Evolutionary conservation across 2,797 vertebrate genomes (phyloP).

Genomic region (Allobates femoralis): DNA sequence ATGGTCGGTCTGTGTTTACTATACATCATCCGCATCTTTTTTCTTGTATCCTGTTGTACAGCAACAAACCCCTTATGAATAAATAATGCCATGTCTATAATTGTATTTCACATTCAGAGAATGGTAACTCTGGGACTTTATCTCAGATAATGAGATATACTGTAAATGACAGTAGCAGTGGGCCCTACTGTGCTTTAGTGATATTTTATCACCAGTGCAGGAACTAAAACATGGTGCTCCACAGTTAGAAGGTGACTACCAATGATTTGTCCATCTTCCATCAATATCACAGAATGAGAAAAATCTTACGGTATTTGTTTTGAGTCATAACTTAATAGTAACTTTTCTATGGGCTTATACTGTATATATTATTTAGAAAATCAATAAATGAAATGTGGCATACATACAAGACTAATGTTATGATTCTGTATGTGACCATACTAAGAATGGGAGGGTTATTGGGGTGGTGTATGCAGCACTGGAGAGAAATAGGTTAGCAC

Average conservation of each 20-base stretch:
- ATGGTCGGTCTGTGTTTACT: neutral
- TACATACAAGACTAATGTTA: neutral
- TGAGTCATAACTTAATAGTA: neutral
- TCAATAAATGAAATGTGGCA: neutral
- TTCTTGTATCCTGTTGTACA: slow-evolving; percentile 33
- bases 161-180: slow-evolving; percentile 23
- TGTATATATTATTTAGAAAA: neutral
- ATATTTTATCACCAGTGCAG: neutral
- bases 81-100: slow-evolving; percentile 24
- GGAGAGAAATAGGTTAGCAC: too few species aligned
- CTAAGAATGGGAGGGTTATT: too few species aligned
- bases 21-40: neutral
- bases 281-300: slow-evolving; percentile 8
- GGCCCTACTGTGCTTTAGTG: neutral
- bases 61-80: slow-evolving; percentile 38
- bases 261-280: neutral
- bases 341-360: neutral
- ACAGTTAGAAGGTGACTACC: neutral
- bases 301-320: neutral
- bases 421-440: neutral
- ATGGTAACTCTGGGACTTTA: slow-evolving; percentile 20
- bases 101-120: slow-evolving; percentile 33
- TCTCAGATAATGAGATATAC: slow-evolving; percentile 48
- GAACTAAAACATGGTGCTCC: slow-evolving; percentile 12
- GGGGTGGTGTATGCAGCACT: too few species aligned